Conservation (phyloP, 2,113 vertebrate species). For the Salvelinus namaycush region DNA sequence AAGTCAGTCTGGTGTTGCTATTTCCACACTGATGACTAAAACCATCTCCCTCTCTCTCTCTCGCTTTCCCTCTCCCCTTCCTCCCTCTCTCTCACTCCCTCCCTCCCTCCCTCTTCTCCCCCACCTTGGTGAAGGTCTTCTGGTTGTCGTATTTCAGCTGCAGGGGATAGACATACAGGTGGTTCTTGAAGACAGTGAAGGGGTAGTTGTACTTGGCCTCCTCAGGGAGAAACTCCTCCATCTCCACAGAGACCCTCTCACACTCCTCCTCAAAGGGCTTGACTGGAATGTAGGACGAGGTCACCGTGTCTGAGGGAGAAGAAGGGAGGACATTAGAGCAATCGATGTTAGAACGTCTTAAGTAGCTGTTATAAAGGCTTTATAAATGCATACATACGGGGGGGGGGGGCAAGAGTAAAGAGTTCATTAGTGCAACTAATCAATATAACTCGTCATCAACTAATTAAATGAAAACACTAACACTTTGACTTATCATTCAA, state of each 20-base stretch:
- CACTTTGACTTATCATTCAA: no score
- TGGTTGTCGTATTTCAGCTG: conserved; percentile 97
- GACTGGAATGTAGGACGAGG: conserved; percentile 88
- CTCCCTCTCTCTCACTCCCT: no score
- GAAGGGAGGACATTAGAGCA: not conserved
- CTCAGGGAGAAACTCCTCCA: conserved; percentile 92
- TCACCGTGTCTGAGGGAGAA: conserved; percentile 83
- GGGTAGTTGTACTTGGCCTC: conserved; percentile 92
- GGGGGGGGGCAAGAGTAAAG: no score
- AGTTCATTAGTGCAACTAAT: no score
- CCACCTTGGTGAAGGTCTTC: conserved; percentile 95
- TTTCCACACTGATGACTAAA: no score
- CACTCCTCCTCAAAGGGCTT: conserved; percentile 87
- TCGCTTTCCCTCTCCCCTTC: no score
- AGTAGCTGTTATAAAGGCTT: not conserved
- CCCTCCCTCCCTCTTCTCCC: not conserved
- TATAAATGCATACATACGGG: not conserved
- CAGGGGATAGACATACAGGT: conserved; percentile 89
- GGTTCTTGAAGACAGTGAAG: conserved; percentile 93
- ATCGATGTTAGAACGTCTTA: not conserved
- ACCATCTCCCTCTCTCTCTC: no score
- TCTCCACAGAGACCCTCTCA: conserved; percentile 82
- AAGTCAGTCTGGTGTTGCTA: no score
- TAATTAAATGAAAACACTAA: no score
- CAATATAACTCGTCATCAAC: no score